phyloP scores from a whole-genome alignment of 2,797 vertebrate genomes.

The Rhinella marina region DNA sequence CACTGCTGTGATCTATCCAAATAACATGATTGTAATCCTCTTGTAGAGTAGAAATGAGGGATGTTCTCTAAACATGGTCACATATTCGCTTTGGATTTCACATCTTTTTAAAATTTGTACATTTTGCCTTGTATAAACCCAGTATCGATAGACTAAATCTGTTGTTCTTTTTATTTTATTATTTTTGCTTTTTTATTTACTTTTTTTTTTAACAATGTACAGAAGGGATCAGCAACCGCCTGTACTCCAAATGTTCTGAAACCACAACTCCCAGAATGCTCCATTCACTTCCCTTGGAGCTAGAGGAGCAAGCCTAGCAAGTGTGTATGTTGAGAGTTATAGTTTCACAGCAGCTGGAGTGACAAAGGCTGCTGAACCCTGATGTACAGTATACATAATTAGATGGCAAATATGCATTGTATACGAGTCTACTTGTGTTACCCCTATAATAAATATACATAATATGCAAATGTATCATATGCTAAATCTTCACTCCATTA shows the following conservation, averaged over 20 bases:
- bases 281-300: too few species aligned
- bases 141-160: background rate
- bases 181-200: background rate
- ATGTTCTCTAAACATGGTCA: constrained; percentile 3
- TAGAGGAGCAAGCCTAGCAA: too few species aligned
- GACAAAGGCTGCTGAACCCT: too few species aligned
- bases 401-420: background rate
- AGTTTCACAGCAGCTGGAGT: too few species aligned
- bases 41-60: constrained; percentile 22
- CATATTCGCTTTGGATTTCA: background rate
- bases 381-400: background rate
- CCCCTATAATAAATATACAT: background rate
- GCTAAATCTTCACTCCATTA: too few species aligned
- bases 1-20: constrained; percentile 9
- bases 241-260: too few species aligned
- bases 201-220: background rate
- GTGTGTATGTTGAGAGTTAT: too few species aligned
- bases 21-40: constrained; percentile 35
- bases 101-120: background rate
- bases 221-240: too few species aligned
- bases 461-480: background rate
- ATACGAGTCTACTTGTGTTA: background rate
- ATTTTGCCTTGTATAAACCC: constrained; percentile 13
- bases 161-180: background rate
- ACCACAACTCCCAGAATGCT: too few species aligned